Percentiles rank a stretch among this genome's conserved stretches.
phyloP scores from a whole-genome alignment of 2,797 vertebrate species.

The Malurus splendens region DNA sequence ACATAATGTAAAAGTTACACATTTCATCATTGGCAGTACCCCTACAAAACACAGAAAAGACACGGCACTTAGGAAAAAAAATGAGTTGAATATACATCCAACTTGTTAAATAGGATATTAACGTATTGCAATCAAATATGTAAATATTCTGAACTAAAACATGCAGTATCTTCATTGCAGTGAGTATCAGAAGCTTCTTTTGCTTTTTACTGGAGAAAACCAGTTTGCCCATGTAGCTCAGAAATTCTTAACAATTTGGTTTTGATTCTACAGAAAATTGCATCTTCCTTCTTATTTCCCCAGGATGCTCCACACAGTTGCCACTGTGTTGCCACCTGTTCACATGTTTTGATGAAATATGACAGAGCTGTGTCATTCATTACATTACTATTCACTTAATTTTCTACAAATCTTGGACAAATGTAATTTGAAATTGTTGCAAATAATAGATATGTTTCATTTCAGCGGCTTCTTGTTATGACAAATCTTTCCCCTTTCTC shows the following conservation, averaged over 20 bases:
- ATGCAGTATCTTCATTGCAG: neutral
- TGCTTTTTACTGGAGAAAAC: neutral
- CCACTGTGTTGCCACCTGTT: neutral
- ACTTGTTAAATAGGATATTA: neutral
- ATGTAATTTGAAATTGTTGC: slow-evolving; percentile 2
- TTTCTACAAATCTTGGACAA: neutral
- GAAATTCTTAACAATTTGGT: neutral
- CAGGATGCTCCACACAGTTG: neutral
- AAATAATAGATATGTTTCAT: neutral
- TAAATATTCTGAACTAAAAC: neutral
- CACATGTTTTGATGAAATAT: neutral
- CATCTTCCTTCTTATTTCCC: neutral
- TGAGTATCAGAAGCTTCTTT: neutral
- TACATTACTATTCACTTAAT: neutral
- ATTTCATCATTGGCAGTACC: slow-evolving; percentile 92
- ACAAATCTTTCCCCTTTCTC: neutral
- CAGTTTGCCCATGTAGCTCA: neutral
- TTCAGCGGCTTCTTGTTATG: neutral
- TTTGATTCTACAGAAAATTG: neutral
- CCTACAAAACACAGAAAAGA: slow-evolving; percentile 62
- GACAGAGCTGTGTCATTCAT: neutral
- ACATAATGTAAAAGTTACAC: slow-evolving; percentile 99
- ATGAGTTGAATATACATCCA: neutral
- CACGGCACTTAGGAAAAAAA: neutral
- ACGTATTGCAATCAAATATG: neutral